These are phyloP conservation scores for Cheirogaleus major DNA, from an alignment of 2,797 vertebrate genomes.

Conservation along the genomic window DNA sequence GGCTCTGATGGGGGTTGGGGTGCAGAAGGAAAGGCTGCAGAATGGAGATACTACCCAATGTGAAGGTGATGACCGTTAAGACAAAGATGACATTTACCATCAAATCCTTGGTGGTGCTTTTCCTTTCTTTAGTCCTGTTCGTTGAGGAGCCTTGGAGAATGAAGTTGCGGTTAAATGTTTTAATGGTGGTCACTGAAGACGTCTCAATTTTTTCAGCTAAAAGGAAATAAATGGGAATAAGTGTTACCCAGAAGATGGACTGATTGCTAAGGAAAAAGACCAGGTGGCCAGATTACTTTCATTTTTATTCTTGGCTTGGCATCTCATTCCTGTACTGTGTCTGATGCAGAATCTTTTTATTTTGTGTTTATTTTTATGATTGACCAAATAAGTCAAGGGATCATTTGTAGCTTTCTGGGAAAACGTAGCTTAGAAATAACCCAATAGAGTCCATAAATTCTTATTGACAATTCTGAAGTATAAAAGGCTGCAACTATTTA, in stretches of 20 bases:
- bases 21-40: not conserved
- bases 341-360: not conserved
- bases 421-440: not conserved
- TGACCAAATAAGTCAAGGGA: not conserved
- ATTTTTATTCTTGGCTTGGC: not conserved
- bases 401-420: not conserved
- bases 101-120: conserved; percentile 82
- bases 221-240: conserved; percentile 54
- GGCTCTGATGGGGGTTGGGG: not conserved
- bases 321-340: not conserved
- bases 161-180: conserved; percentile 86
- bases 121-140: conserved; percentile 82
- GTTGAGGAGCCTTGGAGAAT: conserved; percentile 86
- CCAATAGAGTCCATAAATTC: not conserved
- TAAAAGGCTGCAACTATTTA: not conserved
- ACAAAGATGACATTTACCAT: conserved; percentile 78
- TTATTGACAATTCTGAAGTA: not conserved
- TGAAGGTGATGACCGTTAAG: not conserved
- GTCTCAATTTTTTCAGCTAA: conserved; percentile 84
- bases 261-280: not conserved
- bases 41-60: not conserved
- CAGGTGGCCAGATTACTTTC: not conserved
- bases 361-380: not conserved
- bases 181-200: conserved; percentile 76
- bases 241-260: not conserved